A percentile compares a stretch with the other conserved stretches of the same genome.
Evolutionary conservation across 2,113 vertebrate genomes (phyloP).

Genomic region (Phyllostomus discolor): DNA sequence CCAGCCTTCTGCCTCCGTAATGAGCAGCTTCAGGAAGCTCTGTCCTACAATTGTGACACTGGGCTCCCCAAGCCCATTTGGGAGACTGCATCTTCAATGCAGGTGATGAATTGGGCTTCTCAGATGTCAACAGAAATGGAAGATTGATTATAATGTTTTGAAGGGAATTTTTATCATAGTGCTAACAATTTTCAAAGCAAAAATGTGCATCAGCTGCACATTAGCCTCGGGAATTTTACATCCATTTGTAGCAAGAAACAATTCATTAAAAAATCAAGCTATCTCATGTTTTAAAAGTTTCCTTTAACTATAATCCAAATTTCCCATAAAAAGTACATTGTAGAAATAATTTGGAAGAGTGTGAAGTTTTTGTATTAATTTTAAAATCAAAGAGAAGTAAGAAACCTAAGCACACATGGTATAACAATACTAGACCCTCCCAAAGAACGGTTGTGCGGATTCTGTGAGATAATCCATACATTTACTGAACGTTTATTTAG

Average conservation of each 20-base stretch:
- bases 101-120: constrained; percentile 31
- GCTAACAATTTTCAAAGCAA: constrained; percentile 21
- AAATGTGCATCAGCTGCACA: neutral
- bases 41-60: neutral
- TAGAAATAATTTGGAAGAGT: neutral
- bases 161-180: neutral
- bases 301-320: neutral
- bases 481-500: neutral
- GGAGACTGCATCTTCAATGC: neutral
- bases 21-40: constrained; percentile 31
- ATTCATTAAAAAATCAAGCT: neutral
- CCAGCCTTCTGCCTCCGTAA: constrained; percentile 29
- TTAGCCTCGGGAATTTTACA: neutral
- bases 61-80: neutral
- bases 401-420: neutral
- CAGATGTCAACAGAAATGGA: constrained; percentile 19
- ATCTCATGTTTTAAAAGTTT: neutral
- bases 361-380: neutral
- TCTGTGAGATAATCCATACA: neutral
- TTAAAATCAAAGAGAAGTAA: neutral
- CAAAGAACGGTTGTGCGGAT: neutral
- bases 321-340: neutral
- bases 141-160: neutral
- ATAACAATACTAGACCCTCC: neutral
- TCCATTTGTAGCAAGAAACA: neutral